A percentile compares a stretch with the other conserved stretches of the same genome.
These are phyloP conservation scores for Ctenopoma multispine DNA, from an alignment of 2,797 vertebrate genomes.

Conservation along the genomic window DNA sequence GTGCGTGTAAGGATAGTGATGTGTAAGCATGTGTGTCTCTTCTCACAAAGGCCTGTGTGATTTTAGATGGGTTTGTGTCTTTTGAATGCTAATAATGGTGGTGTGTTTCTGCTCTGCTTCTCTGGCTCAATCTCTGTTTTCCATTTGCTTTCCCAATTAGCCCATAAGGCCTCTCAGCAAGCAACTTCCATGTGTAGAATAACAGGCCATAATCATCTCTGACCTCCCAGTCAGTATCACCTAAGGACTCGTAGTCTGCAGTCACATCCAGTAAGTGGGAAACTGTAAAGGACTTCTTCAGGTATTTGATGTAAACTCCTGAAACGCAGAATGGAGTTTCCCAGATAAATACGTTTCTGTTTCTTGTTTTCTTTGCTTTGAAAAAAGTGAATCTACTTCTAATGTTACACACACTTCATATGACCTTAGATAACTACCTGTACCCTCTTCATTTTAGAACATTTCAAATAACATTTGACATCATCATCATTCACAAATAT, in stretches of 20 bases:
- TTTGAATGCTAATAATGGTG: conserved; percentile 14
- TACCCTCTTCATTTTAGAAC: not conserved
- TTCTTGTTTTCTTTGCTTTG: not conserved
- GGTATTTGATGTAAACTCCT: conserved; percentile 11
- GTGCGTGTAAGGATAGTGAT: conserved; percentile 6
- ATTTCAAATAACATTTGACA: conserved; percentile 9
- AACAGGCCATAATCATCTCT: conserved; percentile 19
- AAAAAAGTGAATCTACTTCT: not conserved
- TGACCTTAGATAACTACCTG: not conserved
- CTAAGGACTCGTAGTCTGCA: conserved; percentile 26
- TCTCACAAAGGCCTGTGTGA: conserved; percentile 13
- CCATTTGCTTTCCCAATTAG: conserved; percentile 41
- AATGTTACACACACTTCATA: not conserved
- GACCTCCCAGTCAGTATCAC: conserved; percentile 45
- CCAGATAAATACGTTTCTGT: conserved; percentile 20
- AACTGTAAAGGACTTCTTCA: conserved; percentile 15
- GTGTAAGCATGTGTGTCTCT: not conserved
- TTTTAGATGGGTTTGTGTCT: conserved; percentile 15
- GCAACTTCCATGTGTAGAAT: conserved; percentile 22
- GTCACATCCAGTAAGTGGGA: conserved; percentile 32
- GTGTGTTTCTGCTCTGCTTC: conserved; percentile 38
- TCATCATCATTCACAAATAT: not conserved
- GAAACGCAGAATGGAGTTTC: conserved; percentile 10
- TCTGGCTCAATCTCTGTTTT: conserved; percentile 51
- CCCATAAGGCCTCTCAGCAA: conserved; percentile 17